Conservation (phyloP, 1,140 invertebrate genomes). For the Magallana angulata region DNA sequence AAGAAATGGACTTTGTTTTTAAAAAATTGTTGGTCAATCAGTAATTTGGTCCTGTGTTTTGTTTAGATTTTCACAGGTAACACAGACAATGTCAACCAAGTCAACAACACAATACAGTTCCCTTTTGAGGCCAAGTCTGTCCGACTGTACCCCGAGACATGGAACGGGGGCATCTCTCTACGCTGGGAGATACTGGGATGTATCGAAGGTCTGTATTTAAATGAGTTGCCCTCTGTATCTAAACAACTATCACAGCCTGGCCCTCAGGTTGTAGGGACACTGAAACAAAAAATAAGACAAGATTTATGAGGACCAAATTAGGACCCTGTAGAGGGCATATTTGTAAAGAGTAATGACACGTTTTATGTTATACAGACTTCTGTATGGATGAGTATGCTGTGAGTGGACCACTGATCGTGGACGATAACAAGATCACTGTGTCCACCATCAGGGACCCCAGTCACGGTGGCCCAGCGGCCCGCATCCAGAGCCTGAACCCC, state of each 20-base stretch:
- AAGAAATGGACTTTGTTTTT: not conserved
- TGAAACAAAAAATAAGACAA: not conserved
- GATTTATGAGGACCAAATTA: not conserved
- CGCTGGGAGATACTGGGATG: conserved; percentile 69
- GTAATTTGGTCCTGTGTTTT: not conserved
- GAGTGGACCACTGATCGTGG: conserved; percentile 66
- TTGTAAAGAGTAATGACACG: no score
- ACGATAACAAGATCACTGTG: conserved; percentile 52
- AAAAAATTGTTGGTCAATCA: not conserved
- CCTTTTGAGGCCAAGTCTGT: conserved; percentile 66
- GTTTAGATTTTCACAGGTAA: conserved; percentile 67
- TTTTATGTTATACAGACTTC: conserved; percentile 54
- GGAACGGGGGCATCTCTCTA: conserved; percentile 64
- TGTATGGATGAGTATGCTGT: conserved; percentile 68
- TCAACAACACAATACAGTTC: conserved; percentile 61
- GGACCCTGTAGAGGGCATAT: not conserved
- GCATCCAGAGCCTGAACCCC: conserved; percentile 54
- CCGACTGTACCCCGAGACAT: conserved; percentile 62
- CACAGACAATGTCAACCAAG: conserved; percentile 52
- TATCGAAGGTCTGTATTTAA: conserved; percentile 61
- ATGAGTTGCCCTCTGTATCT: no score
- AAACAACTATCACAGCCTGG: no score
- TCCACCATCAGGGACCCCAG: conserved; percentile 58
- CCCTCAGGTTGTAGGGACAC: not conserved
- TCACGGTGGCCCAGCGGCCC: conserved; percentile 53